Conservation (phyloP, 2,113 vertebrate genomes). For the Psittacula cyanocephala region DNA sequence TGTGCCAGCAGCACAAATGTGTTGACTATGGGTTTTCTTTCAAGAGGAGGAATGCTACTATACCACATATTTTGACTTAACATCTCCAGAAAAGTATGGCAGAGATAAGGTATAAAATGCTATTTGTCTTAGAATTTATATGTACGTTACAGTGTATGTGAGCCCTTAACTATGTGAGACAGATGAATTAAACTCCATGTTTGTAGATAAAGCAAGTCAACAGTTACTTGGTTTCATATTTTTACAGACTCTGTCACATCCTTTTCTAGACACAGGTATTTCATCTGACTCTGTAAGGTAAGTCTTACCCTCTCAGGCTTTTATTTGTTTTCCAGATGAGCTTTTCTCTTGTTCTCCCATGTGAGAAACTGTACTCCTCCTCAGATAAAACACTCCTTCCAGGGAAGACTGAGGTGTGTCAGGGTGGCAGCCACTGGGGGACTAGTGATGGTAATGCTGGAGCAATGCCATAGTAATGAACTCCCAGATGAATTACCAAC, state of each 20-base stretch:
- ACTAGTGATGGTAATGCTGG: not conserved
- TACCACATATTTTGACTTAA: not conserved
- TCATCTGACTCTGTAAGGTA: not conserved
- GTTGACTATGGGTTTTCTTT: not conserved
- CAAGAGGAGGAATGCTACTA: not conserved
- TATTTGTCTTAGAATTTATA: not conserved
- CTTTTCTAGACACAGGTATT: not conserved
- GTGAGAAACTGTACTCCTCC: not conserved
- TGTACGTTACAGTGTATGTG: not conserved
- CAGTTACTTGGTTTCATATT: not conserved
- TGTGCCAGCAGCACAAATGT: not conserved
- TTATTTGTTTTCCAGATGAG: not conserved
- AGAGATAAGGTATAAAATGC: not conserved
- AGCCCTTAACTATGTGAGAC: not conserved
- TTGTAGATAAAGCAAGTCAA: not conserved
- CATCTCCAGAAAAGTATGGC: not conserved
- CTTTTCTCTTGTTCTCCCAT: not conserved
- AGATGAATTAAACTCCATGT: not conserved
- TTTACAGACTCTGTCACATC: not conserved
- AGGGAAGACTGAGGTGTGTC: not conserved
- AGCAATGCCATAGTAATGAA: not conserved
- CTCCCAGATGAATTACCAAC: not conserved
- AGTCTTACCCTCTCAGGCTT: not conserved
- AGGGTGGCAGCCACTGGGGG: not conserved
- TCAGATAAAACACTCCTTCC: not conserved